Evolutionary conservation across 2,888 invertebrate genomes (phyloP).

Genomic region (Hydraecia micacea): DNA sequence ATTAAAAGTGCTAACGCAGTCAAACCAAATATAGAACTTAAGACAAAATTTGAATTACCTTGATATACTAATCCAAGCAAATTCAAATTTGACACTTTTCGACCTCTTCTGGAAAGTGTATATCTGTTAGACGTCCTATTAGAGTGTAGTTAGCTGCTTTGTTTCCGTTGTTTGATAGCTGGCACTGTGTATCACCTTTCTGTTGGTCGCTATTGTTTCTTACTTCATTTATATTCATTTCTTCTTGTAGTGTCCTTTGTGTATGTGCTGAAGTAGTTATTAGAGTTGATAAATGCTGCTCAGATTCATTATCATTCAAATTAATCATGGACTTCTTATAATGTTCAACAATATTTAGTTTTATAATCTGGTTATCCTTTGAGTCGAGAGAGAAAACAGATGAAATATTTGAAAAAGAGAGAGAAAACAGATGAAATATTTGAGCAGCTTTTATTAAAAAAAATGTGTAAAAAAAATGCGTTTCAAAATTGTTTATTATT

Average conservation of each 20-base stretch:
- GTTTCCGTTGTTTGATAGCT: slow-evolving; percentile 86
- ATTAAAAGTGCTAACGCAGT: slow-evolving; percentile 63
- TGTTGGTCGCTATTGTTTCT: slow-evolving; percentile 83
- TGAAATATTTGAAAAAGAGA: slow-evolving; percentile 1
- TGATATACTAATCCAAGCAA: slow-evolving; percentile 56
- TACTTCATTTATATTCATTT: slow-evolving; percentile 79
- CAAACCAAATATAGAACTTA: slow-evolving; percentile 75
- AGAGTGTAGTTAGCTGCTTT: slow-evolving; percentile 86
- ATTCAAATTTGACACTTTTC: slow-evolving; percentile 73
- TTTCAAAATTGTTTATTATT: slow-evolving; percentile 47
- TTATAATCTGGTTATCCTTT: neutral
- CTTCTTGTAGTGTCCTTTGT: slow-evolving; percentile 85
- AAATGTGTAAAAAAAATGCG: slow-evolving; percentile 37
- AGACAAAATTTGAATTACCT: slow-evolving; percentile 72
- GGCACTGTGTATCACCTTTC: slow-evolving; percentile 89
- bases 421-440: neutral
- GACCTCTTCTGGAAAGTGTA: slow-evolving; percentile 68
- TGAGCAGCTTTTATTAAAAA: slow-evolving; percentile 59
- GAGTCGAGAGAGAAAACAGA: neutral
- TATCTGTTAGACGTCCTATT: slow-evolving; percentile 87
- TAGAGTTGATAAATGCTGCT: slow-evolving; percentile 60
- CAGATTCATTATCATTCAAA: neutral
- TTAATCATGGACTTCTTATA: neutral
- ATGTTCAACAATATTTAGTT: neutral
- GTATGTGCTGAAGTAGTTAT: slow-evolving; percentile 68